Base-by-base conservation (phyloP, 2,113 vertebrate genomes). In the Numida meleagris region DNA sequence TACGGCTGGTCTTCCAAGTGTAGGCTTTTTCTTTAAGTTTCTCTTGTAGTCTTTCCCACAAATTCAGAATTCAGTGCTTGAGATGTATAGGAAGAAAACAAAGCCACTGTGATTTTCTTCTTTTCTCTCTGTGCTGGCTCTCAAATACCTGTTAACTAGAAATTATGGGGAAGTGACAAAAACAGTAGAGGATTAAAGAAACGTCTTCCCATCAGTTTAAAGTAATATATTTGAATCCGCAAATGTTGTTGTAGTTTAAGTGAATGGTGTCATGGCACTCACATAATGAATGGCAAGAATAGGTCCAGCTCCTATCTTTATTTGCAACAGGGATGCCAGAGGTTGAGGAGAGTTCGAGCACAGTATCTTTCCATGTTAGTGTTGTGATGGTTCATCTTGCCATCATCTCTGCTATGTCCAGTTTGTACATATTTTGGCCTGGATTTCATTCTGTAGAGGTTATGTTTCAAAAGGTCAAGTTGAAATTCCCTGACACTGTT, bases 41-140 rank as follows among this genome's bases (percentile, higher is more conserved):
- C 21, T 63, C 7, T 51, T 43, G 6, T 55, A 27, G 55, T 88
- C 10, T 70, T 82, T 79, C 9, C 10, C n/a, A 61, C 34, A 86
- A 83, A 74, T 75, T 51, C 48, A 93, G 46, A 86, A 67, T 75
- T 94, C 40, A 13, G 18, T 84, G n/a, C 51, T 59, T 93, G 40
- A 81, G 12, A 18, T 83, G 55, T 36, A 31, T 43, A 73, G 58
- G 51, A 88, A 92, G 13, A 40, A 75, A 36, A 62, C 46, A 86
- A 55, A 63, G 17, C 65, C 55, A 58, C 16, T 36, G 6, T 78
- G n/a, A 38, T 78, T 48, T 93, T 31, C 48, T 92, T 66, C 83
- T 75, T 3, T 79, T 90, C 77, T 86, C 58, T 55, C n/a, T 92
- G 40, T 95, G 12, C 90, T 94, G 66, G n/a, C 12, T 92, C 43